Evolutionary conservation across 1,140 invertebrate genomes (phyloP).

Genomic region (Drosophila subpulchrella): DNA sequence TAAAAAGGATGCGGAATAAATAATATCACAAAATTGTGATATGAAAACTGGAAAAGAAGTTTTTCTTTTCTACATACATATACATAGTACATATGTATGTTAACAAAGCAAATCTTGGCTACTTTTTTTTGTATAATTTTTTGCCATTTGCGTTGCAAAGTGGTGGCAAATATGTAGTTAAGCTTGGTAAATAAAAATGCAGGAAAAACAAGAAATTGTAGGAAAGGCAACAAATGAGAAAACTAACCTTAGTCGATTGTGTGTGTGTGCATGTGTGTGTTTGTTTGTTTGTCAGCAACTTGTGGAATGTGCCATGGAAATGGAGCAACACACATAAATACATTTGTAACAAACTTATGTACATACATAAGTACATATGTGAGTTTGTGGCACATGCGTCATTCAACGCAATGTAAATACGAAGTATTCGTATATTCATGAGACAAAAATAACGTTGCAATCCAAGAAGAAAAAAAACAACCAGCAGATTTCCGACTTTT

Average conservation of each 20-base stretch:
- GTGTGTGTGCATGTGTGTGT: background rate
- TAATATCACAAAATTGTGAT: background rate
- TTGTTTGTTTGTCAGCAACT: conserved; percentile 48
- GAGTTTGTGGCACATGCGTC: conserved; percentile 27
- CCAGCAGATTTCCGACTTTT: conserved; percentile 69
- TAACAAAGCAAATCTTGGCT: conserved; percentile 39
- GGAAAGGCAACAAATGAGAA: conserved; percentile 11
- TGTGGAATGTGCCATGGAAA: conserved; percentile 76
- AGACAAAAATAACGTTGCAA: conserved; percentile 42
- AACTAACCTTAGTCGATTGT: conserved; percentile 14
- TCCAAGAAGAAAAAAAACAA: conserved; percentile 13
- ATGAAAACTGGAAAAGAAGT: conserved; percentile 42
- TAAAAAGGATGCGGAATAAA: background rate
- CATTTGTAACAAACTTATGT: conserved; percentile 3
- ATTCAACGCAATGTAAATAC: conserved; percentile 17
- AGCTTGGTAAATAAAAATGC: conserved; percentile 34
- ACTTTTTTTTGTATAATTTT: background rate
- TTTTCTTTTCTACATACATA: conserved; percentile 12
- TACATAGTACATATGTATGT: too few species aligned
- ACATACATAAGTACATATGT: conserved; percentile 1
- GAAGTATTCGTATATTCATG: conserved; percentile 16
- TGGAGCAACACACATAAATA: conserved; percentile 22
- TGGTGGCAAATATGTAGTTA: conserved; percentile 39
- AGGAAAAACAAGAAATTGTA: conserved; percentile 17
- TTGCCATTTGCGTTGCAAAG: background rate